Conservation (phyloP, 2,797 vertebrate species). For the Sparus aurata region DNA sequence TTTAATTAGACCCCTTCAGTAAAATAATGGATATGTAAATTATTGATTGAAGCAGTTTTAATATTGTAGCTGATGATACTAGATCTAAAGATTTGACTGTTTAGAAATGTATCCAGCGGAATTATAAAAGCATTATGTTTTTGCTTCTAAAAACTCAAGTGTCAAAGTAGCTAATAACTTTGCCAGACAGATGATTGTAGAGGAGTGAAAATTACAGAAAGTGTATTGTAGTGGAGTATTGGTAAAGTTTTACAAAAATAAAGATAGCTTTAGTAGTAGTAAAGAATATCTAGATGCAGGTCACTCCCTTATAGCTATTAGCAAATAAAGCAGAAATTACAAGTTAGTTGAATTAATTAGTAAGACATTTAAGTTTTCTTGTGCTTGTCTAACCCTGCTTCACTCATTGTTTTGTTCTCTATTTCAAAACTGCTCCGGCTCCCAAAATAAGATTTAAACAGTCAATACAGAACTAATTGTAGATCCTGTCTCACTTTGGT, state of each 20-base stretch:
- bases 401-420: not conserved
- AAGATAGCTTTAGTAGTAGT: conserved; percentile 2
- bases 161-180: not conserved
- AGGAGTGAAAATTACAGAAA: not conserved
- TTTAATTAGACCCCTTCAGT: not conserved
- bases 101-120: not conserved
- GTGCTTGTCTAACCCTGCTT: not conserved
- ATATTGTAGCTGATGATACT: not conserved
- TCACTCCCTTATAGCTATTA: not conserved
- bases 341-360: not conserved
- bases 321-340: not conserved
- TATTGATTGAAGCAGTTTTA: conserved; percentile 16
- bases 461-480: conserved; percentile 8
- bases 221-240: not conserved
- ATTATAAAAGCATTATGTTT: not conserved
- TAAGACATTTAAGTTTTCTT: conserved; percentile 3
- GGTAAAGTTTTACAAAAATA: not conserved
- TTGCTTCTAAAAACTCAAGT: not conserved
- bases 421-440: not conserved
- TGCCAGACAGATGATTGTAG: not conserved
- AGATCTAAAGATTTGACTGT: conserved; percentile 3
- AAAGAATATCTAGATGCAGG: not conserved
- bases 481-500: not conserved
- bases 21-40: conserved; percentile 5
- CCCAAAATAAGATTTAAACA: not conserved